Base-by-base conservation (phyloP, 1,140 invertebrate species). In the Atta texana region DNA sequence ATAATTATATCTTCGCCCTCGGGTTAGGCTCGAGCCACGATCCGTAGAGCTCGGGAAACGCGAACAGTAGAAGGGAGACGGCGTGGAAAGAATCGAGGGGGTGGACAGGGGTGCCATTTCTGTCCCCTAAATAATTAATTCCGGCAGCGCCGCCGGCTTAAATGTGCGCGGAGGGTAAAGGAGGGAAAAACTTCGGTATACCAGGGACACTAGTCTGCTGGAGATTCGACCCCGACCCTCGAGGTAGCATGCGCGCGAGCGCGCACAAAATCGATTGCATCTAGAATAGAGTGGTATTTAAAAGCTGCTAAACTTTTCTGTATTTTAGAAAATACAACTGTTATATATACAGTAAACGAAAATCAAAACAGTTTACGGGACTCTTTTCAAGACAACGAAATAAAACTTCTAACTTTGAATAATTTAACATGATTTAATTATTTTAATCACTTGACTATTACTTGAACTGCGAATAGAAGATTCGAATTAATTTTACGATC, bases 121-220 rank as follows among this genome's bases (percentile, higher is more conserved):
- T 94, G 92, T 94, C 94, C 93, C 94, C 94, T 95, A 95, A 94
- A 95, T 95, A 95, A 94, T 95, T 95, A 95, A 95, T 94, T 94
- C 94, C 93, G 92, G 92, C 93, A 94, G 92, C 91, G 92, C 92
- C 93, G 93, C 88, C 92, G 92, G 93, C 93, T 94, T 94, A 93
- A 94, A 92, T 92, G 93, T 92, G 90, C 87, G 24, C 89, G 90
- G 78, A 84, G 84, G 51, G 39, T 78, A 72, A 84, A 69, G 78
- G 90, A 87, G 59, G 86, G 80, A 63, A 86, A 91, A 91, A 91
- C 87, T 91, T 91, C 55, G 82, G 88, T 88, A 80, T 84, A 64
- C 85, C 85, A 64, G 86, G 88, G 88, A 89, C 90, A 86, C 89
- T 81, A 87, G 88, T 87, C 88, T 86, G 82, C 75, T 86, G 82